These are phyloP conservation scores for Pseudobourletiella spinata DNA, from an alignment of 1,140 invertebrate genomes.

Conservation along the genomic window DNA sequence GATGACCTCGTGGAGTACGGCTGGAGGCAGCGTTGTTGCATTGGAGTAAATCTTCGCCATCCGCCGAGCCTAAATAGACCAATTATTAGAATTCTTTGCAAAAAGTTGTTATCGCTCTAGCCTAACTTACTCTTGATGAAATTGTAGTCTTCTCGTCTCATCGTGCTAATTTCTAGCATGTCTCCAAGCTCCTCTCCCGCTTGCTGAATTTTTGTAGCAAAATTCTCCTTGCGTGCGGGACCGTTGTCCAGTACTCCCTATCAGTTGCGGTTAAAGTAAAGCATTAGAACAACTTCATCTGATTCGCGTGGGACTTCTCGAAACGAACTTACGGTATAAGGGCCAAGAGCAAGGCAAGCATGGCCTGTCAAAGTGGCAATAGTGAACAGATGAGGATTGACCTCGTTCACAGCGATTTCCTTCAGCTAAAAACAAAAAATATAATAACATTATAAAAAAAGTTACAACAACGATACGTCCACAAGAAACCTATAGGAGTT, in stretches of 20 bases:
- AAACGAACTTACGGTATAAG: conserved; percentile 27
- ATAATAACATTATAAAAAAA: background rate
- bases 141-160: conserved; percentile 75
- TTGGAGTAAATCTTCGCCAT: conserved; percentile 84
- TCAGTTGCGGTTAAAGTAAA: conserved; percentile 16
- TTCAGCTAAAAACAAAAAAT: conserved; percentile 45
- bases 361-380: conserved; percentile 92
- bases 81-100: too few species aligned
- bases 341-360: conserved; percentile 64
- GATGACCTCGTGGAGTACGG: conserved; percentile 66
- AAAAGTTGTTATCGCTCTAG: too few species aligned
- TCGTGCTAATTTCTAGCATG: conserved; percentile 79
- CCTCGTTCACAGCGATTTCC: conserved; percentile 53
- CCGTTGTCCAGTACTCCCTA: conserved; percentile 77
- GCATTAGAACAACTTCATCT: conserved; percentile 8
- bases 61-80: conserved; percentile 50
- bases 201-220: conserved; percentile 55
- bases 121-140: conserved; percentile 53
- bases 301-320: background rate
- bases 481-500: too few species aligned
- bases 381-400: conserved; percentile 80
- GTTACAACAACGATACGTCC: too few species aligned
- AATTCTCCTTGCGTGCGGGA: conserved; percentile 57
- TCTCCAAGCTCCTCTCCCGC: conserved; percentile 71
- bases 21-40: conserved; percentile 59